Conservation (phyloP, 2,113 vertebrate species). For the Megaceryle torquata region DNA sequence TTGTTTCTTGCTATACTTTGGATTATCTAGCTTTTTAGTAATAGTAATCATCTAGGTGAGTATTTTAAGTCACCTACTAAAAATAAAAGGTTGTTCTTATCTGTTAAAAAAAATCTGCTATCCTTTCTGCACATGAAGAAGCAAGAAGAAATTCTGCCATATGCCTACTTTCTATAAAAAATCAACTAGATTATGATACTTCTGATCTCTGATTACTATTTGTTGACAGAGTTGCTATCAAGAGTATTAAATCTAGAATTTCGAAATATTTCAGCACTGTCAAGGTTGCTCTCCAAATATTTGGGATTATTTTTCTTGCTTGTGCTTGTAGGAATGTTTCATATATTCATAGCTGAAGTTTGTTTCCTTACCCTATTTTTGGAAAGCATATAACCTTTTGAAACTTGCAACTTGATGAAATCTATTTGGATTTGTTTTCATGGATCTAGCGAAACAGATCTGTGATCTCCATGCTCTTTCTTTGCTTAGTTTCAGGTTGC, state of each 20-base stretch:
- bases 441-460: neutral
- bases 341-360: neutral
- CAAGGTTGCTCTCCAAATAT: neutral
- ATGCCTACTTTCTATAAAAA: neutral
- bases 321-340: neutral
- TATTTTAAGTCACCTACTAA: neutral
- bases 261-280: neutral
- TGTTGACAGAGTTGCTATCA: neutral
- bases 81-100: neutral
- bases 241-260: constrained; percentile 13
- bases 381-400: neutral
- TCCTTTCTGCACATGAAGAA: neutral
- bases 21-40: neutral
- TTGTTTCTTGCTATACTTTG: neutral
- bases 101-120: neutral
- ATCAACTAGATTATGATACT: neutral
- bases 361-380: neutral
- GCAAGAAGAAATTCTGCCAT: neutral
- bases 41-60: neutral
- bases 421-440: constrained; percentile 5
- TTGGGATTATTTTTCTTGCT: neutral
- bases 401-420: constrained; percentile 21
- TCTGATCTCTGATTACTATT: neutral
- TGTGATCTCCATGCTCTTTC: neutral
- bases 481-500: neutral